A percentile compares a stretch with the other conserved stretches of the same genome.
Evolutionary conservation across 2,113 vertebrate species (phyloP).

Genomic region (Corydoras maculifer): DNA sequence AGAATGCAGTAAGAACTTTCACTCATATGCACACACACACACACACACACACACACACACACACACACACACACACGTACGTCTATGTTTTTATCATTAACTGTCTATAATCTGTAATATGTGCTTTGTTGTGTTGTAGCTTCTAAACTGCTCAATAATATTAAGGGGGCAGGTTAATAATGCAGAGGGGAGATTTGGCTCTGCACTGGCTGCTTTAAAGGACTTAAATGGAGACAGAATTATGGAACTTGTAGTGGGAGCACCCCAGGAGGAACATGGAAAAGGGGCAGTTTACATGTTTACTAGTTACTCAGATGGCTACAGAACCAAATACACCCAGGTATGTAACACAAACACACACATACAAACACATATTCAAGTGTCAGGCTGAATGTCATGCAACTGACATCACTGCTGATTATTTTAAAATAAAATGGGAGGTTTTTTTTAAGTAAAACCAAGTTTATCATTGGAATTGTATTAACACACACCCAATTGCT

Average conservation of each 20-base stretch:
- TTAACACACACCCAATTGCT: too few species aligned
- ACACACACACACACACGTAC: slow-evolving; percentile 7
- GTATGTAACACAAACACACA: slow-evolving; percentile 10
- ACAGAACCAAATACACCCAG: slow-evolving; percentile 41
- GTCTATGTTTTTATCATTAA: not conserved
- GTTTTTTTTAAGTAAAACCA: too few species aligned
- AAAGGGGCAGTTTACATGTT: slow-evolving; percentile 47
- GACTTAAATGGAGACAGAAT: slow-evolving; percentile 46
- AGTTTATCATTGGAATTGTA: too few species aligned
- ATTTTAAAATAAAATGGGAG: too few species aligned
- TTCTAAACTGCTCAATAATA: slow-evolving; percentile 25
- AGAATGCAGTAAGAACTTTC: not conserved
- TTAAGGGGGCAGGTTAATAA: slow-evolving; percentile 37
- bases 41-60: too few species aligned
- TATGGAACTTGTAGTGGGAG: slow-evolving; percentile 44
- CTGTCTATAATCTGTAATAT: not conserved
- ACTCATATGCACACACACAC: not conserved
- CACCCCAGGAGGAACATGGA: slow-evolving; percentile 40
- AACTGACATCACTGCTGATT: too few species aligned
- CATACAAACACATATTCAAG: not conserved
- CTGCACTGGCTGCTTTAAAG: slow-evolving; percentile 30
- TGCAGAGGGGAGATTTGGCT: slow-evolving; percentile 38
- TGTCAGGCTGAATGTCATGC: too few species aligned
- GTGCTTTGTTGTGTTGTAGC: not conserved
- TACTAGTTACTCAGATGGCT: slow-evolving; percentile 28